Evolutionary conservation across 2,888 invertebrate genomes (phyloP).

Genomic region (Brachyptera putata): DNA sequence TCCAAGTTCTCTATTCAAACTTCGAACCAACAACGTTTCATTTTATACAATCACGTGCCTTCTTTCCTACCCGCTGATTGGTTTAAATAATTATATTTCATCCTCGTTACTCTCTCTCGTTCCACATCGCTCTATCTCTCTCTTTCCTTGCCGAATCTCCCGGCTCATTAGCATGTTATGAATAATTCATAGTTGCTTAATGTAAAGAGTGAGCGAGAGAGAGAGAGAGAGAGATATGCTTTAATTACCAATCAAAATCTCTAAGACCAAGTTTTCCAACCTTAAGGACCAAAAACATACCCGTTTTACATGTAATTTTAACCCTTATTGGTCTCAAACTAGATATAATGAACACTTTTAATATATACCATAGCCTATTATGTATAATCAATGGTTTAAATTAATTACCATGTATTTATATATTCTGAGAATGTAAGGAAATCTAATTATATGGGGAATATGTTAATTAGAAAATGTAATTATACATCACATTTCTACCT

Average conservation of each 20-base stretch:
- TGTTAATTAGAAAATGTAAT: too few relatives aligned
- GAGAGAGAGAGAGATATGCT: too few relatives aligned
- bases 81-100: slow-evolving; percentile 4
- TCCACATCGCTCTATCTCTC: too few relatives aligned
- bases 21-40: too few relatives aligned
- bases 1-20: too few relatives aligned
- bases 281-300: slow-evolving; percentile 25
- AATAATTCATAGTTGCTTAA: slow-evolving; percentile 31
- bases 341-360: not conserved
- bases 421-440: too few relatives aligned
- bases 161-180: slow-evolving; percentile 29
- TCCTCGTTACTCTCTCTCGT: too few relatives aligned
- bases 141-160: too few relatives aligned
- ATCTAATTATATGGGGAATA: too few relatives aligned
- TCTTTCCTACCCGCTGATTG: slow-evolving; percentile 9
- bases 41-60: not conserved
- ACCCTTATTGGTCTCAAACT: slow-evolving; percentile 18
- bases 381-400: not conserved
- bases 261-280: slow-evolving; percentile 23
- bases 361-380: too few relatives aligned
- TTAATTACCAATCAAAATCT: slow-evolving; percentile 31
- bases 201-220: slow-evolving; percentile 23
- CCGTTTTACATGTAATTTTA: slow-evolving; percentile 21
- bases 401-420: too few relatives aligned
- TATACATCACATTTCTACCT: too few relatives aligned